Conservation (phyloP, 2,888 invertebrate genomes). For the Cordilura impudica region DNA sequence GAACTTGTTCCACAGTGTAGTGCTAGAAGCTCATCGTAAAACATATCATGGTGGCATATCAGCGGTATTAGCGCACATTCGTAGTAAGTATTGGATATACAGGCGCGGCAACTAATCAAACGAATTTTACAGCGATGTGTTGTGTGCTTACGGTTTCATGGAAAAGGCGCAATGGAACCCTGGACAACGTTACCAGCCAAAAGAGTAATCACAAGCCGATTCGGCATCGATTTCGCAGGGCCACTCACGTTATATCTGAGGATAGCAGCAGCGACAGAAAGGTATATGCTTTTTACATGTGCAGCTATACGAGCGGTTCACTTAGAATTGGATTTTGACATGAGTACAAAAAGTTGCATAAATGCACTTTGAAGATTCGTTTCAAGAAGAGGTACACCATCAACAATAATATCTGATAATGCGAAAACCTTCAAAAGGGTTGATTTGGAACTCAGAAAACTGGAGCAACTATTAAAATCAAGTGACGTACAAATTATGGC, state of each 20-base stretch:
- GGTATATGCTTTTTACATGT: conserved; percentile 50
- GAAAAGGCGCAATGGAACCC: conserved; percentile 34
- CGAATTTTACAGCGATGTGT: conserved; percentile 36
- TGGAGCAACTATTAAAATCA: conserved; percentile 21
- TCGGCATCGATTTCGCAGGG: conserved; percentile 54
- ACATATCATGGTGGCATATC: conserved; percentile 48
- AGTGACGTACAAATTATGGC: conserved; percentile 39
- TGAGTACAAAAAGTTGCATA: conserved; percentile 49
- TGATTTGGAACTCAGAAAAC: conserved; percentile 28
- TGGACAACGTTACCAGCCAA: no score
- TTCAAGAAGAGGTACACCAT: conserved; percentile 39
- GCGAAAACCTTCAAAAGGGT: conserved; percentile 48
- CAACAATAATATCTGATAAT: conserved; percentile 48
- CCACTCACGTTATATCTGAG: conserved; percentile 31
- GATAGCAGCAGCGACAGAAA: conserved; percentile 7
- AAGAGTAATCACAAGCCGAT: background rate
- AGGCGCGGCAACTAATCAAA: conserved; percentile 57
- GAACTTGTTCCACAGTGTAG: no score
- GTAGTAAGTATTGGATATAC: conserved; percentile 51
- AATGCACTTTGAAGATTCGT: conserved; percentile 50
- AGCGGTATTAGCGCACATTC: conserved; percentile 39
- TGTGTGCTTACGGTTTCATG: conserved; percentile 45
- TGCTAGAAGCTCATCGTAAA: conserved; percentile 47
- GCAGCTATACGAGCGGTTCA: conserved; percentile 56
- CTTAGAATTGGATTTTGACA: conserved; percentile 52